Evolutionary conservation across 2,113 vertebrate genomes (phyloP).

Genomic region (Poicephalus meyeri): DNA sequence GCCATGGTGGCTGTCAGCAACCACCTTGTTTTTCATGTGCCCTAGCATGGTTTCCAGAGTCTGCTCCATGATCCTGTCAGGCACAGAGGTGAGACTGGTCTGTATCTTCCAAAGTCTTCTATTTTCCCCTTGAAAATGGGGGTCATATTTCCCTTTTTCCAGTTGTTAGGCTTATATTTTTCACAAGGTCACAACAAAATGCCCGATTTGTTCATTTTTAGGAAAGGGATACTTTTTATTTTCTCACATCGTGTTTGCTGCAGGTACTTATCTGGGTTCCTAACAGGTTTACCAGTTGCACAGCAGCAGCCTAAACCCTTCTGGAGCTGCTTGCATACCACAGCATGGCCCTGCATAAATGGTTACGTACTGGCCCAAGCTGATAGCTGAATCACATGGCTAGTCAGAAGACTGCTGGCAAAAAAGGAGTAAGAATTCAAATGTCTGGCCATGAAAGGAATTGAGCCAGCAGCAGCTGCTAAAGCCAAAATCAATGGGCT

Average conservation of each 20-base stretch:
- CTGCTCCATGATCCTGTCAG: neutral
- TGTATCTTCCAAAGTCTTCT: neutral
- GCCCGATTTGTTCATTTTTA: neutral
- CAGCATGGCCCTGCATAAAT: neutral
- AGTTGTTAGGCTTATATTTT: neutral
- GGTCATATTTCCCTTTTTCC: neutral
- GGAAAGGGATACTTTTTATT: neutral
- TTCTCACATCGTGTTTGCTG: neutral
- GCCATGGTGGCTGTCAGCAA: neutral
- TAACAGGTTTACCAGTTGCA: neutral
- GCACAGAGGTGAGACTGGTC: neutral
- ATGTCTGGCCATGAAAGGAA: neutral
- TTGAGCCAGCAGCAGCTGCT: slow-evolving; percentile 18
- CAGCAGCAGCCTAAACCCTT: neutral
- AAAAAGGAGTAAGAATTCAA: neutral
- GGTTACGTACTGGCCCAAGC: neutral
- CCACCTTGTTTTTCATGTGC: neutral
- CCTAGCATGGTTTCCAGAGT: neutral
- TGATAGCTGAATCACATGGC: neutral
- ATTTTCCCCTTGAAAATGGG: neutral
- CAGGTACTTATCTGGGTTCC: neutral
- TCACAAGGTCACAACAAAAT: neutral
- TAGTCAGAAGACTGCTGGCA: slow-evolving; percentile 17
- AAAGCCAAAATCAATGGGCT: slow-evolving; percentile 11
- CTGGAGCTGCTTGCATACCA: neutral